Percentiles rank a stretch among this genome's conserved stretches.
Evolutionary conservation across 1,140 invertebrate species (phyloP).

Genomic region (Steinernema khuongi): DNA sequence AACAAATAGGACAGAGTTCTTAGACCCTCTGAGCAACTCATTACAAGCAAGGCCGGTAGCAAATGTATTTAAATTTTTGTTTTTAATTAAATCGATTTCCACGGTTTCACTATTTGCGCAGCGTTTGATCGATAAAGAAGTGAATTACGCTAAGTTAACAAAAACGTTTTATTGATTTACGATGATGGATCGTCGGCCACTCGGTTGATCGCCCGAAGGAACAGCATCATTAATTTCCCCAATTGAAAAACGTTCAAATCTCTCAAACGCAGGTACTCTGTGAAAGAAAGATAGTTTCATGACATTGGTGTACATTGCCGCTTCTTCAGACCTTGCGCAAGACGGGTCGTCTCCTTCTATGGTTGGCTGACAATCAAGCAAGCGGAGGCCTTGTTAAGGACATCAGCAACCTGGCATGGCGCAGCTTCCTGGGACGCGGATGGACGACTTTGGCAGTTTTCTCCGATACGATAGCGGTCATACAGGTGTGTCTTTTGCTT

Average conservation of each 20-base stretch:
- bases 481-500: background rate
- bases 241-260: background rate
- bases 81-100: too few relatives aligned
- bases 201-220: background rate
- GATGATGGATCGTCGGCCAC: background rate
- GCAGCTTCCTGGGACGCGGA: background rate
- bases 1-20: too few relatives aligned
- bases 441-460: background rate
- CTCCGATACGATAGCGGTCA: conserved; percentile 6
- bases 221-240: background rate
- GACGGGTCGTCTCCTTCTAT: background rate
- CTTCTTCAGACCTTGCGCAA: background rate
- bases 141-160: background rate
- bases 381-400: conserved; percentile 2
- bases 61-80: too few relatives aligned
- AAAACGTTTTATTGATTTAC: conserved; percentile 1
- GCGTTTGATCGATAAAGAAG: background rate
- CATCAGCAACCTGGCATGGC: background rate
- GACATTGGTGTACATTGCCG: too few relatives aligned
- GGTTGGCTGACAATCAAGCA: conserved; percentile 1
- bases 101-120: too few relatives aligned
- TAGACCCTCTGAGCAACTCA: too few relatives aligned
- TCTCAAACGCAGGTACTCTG: background rate
- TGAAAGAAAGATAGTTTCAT: too few relatives aligned
- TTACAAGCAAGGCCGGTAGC: too few relatives aligned